Base-by-base conservation (phyloP, 2,888 invertebrate genomes). In the Machimus atricapillus region DNA sequence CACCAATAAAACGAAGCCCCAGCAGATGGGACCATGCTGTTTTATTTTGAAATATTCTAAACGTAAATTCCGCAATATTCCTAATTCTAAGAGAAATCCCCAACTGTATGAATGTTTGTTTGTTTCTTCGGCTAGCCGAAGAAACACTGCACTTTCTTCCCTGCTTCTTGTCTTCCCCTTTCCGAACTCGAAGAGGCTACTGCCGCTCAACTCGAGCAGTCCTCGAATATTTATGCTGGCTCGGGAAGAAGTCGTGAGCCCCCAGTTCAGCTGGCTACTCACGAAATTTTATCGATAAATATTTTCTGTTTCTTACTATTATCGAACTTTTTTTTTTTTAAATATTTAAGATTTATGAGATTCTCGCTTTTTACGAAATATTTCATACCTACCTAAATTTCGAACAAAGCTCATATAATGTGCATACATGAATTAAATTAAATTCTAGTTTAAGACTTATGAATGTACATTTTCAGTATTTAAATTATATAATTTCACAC, bases 201-300 rank as follows among this genome's bases (percentile, higher is more conserved):
- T 43, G 19, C 19, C 19, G 43, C 43, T 66, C 37, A 78, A 78
- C 19, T 43, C 43, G 78, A 23, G 43, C 43, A 40, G n/a, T 52
- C 52, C 19, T 52, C 52, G 52, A 52, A 66, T 27, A 27, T 52
- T 79, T 79, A 79, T 79, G 79, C 79, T 52, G 78, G 78, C 43
- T 66, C 56, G 31, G 79, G n/a, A 79, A 79, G n/a, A 46, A 79
- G 52, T 79, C 79, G 52, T 79, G 52, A 79, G 78, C 16, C 46
- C 43, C 12, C 31, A 79, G 23, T 79, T 79, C 16, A 79, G 52
- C n/a, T 79, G 27, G 46, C 19, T 76, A 79, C 52, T 52, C 52
- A 52, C 79, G 79, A 79, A 79, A 79, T 79, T 79, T 52, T 52
- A 52, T 79, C 79, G 23, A 79, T 52, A 79, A 12, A 66, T 27